These are phyloP conservation scores for Trissolcus japonicus DNA, from an alignment of 2,888 invertebrate species.

Conservation along the genomic window DNA sequence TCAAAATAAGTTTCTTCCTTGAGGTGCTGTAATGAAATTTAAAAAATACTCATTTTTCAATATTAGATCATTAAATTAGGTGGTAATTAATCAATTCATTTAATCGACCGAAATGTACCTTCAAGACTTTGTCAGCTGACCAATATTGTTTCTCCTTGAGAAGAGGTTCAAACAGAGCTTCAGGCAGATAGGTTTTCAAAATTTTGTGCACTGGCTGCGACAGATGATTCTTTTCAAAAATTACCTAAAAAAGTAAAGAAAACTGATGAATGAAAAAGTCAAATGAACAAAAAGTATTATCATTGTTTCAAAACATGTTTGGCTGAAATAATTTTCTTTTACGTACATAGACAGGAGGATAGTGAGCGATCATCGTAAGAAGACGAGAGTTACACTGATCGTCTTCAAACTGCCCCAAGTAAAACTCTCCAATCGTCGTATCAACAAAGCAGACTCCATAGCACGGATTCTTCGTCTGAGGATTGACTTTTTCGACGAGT, in stretches of 20 bases:
- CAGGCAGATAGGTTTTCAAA: conserved; percentile 82
- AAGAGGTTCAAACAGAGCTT: conserved; percentile 84
- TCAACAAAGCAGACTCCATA: conserved; percentile 97
- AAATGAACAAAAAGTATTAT: neutral
- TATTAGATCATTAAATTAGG: neutral
- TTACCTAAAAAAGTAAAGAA: conserved; percentile 78
- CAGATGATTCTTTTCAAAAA: conserved; percentile 84
- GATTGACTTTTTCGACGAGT: conserved; percentile 83
- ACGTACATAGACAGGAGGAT: conserved; percentile 90
- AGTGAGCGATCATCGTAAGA: conserved; percentile 91
- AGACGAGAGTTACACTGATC: conserved; percentile 93
- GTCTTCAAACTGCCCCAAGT: conserved; percentile 94
- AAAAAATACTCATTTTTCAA: too few relatives aligned
- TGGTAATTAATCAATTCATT: neutral
- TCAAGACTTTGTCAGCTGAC: conserved; percentile 86
- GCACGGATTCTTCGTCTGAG: conserved; percentile 76
- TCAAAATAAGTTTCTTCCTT: conserved; percentile 71
- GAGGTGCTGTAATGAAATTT: conserved; percentile 62
- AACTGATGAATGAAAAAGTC: conserved; percentile 34
- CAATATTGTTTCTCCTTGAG: conserved; percentile 85
- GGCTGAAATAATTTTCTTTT: neutral
- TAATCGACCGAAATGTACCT: conserved; percentile 68
- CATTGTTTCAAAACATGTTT: neutral
- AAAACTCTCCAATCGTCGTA: conserved; percentile 93
- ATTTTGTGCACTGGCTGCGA: conserved; percentile 82